These are phyloP conservation scores for Sinotaia quadrata DNA, from an alignment of 2,888 invertebrate genomes.

Conservation along the genomic window DNA sequence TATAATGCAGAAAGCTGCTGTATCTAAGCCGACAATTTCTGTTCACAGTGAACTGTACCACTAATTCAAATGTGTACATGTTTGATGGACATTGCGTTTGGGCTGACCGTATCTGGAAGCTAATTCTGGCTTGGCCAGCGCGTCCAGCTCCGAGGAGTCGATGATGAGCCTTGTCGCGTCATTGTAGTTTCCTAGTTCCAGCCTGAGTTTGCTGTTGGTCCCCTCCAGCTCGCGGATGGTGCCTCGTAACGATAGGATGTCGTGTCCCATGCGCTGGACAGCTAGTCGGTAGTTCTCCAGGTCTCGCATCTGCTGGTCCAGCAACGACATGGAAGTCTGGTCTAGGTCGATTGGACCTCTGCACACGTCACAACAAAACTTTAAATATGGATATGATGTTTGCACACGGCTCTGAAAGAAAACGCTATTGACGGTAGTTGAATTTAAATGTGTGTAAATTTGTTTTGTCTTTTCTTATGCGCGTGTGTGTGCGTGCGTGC, in stretches of 20 bases:
- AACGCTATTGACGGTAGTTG: not conserved
- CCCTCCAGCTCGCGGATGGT: conserved; percentile 59
- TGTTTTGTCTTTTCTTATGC: not conserved
- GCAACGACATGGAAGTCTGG: conserved; percentile 52
- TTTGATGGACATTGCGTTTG: too few relatives aligned
- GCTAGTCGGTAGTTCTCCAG: conserved; percentile 66
- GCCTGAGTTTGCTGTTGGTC: conserved; percentile 61
- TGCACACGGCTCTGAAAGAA: not conserved
- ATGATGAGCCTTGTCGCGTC: conserved; percentile 63
- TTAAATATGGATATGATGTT: not conserved
- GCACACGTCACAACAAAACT: not conserved
- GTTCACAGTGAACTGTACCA: too few relatives aligned
- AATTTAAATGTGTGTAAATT: not conserved
- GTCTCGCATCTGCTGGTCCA: conserved; percentile 67
- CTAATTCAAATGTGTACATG: too few relatives aligned
- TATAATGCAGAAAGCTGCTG: too few relatives aligned
- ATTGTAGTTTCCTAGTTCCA: conserved; percentile 59
- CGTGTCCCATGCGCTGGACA: conserved; percentile 68
- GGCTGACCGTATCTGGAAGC: conserved; percentile 65
- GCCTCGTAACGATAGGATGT: conserved; percentile 60
- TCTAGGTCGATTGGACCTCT: conserved; percentile 41
- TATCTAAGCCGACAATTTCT: too few relatives aligned
- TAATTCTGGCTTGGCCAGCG: conserved; percentile 64
- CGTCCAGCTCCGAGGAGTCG: conserved; percentile 66
- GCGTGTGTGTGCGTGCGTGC: not conserved